Conservation (phyloP, 2,888 invertebrate species). For the Trachelus stipa region DNA sequence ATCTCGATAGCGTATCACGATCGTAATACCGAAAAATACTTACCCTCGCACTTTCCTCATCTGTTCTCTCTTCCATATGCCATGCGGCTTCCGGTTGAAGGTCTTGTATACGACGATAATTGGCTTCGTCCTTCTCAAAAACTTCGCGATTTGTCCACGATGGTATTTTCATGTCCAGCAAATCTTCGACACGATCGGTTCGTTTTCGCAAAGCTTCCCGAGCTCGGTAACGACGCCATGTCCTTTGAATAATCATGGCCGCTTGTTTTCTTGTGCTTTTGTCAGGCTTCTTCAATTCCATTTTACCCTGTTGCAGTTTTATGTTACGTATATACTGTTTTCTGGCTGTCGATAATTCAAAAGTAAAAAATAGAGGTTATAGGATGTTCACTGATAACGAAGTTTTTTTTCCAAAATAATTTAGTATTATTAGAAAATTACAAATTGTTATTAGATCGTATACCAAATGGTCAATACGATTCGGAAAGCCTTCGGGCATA, state of each 20-base stretch:
- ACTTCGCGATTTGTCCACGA: conserved; percentile 67
- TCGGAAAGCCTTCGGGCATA: background rate
- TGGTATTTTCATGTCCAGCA: conserved; percentile 72
- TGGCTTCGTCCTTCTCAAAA: conserved; percentile 66
- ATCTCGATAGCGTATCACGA: background rate
- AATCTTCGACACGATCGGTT: conserved; percentile 66
- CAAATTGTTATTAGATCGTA: background rate
- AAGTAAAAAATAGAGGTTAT: background rate
- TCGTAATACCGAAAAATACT: background rate
- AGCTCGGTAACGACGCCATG: conserved; percentile 67
- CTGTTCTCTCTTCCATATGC: conserved; percentile 62
- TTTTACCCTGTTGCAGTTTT: conserved; percentile 31
- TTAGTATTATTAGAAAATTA: too few species aligned
- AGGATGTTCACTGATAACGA: background rate
- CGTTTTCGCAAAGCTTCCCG: conserved; percentile 64
- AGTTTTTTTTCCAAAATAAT: too few species aligned
- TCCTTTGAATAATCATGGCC: conserved; percentile 62
- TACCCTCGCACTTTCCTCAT: conserved; percentile 41
- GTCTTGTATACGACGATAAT: conserved; percentile 36
- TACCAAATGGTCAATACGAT: background rate
- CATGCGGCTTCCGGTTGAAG: conserved; percentile 67
- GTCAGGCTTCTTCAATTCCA: conserved; percentile 29
- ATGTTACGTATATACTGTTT: conserved; percentile 15
- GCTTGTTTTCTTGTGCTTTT: conserved; percentile 39
- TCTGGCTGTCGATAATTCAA: background rate